A percentile compares a stretch with the other conserved stretches of the same genome.
These are phyloP conservation scores for Peromyscus nudipes DNA, from an alignment of 2,797 vertebrate genomes.

Conservation along the genomic window DNA sequence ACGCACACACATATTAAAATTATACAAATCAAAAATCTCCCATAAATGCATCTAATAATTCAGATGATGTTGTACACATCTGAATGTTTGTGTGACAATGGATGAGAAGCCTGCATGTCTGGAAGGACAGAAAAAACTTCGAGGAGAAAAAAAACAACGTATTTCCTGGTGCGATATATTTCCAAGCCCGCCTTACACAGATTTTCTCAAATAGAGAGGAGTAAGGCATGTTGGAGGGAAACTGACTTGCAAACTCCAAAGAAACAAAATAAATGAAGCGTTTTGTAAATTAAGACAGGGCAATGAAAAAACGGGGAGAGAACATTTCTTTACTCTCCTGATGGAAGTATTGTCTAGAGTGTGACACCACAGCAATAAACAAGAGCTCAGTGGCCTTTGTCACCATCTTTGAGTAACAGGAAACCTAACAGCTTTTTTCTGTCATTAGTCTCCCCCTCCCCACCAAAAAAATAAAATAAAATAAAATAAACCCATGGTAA, in stretches of 20 bases:
- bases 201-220: not conserved
- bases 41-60: not conserved
- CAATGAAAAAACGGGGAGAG: not conserved
- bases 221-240: rapidly evolving
- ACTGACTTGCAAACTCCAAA: not conserved
- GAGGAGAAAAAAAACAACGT: not conserved
- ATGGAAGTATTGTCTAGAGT: not conserved
- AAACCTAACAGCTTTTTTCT: slow-evolving; percentile 2
- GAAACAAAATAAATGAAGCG: slow-evolving; percentile 37
- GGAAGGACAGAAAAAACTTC: not conserved
- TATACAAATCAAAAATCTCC: not conserved
- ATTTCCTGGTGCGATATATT: slow-evolving; percentile 16
- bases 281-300: not conserved
- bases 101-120: not conserved
- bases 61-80: not conserved
- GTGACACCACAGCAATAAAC: not conserved
- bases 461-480: not conserved
- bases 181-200: not conserved
- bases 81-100: not conserved
- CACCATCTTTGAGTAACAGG: not conserved
- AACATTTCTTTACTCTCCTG: not conserved
- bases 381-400: not conserved
- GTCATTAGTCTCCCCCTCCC: not conserved
- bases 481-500: not conserved
- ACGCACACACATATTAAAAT: not conserved